Evolutionary conservation across 2,797 vertebrate genomes (phyloP).

Genomic region (Chloroceryle amazona): DNA sequence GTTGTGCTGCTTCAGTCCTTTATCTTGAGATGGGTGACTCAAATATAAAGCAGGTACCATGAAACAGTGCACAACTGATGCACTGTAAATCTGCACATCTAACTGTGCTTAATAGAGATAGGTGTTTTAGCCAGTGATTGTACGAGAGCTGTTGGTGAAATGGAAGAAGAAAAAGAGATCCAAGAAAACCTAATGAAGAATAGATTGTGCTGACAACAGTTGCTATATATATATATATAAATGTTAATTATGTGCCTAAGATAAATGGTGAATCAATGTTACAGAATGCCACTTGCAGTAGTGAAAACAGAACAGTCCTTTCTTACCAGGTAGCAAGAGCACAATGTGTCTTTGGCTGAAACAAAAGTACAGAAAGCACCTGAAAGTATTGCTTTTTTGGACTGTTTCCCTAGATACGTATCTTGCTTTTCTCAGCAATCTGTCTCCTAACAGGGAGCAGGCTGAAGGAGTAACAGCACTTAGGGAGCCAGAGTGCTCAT

Average conservation of each 20-base stretch:
- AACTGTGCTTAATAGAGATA: constrained; percentile 60
- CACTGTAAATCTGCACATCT: constrained; percentile 50
- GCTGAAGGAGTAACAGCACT: background rate
- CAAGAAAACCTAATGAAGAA: constrained; percentile 27
- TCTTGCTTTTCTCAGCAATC: background rate
- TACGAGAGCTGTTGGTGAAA: background rate
- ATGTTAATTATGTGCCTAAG: background rate
- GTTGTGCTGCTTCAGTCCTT: constrained; percentile 42
- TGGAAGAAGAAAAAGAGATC: background rate
- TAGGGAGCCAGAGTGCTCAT: background rate
- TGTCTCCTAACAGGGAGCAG: background rate
- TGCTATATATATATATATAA: background rate
- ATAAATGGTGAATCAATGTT: background rate
- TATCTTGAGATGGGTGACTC: constrained; percentile 40
- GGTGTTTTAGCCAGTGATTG: background rate
- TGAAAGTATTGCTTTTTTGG: background rate
- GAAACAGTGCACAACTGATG: background rate
- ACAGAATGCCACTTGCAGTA: constrained; percentile 14
- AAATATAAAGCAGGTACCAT: constrained; percentile 13
- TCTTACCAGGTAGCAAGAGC: background rate
- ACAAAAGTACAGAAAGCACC: background rate
- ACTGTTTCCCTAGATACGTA: background rate
- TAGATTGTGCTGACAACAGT: constrained; percentile 8
- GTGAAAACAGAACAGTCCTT: background rate
- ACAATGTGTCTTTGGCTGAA: background rate